Percentiles rank a stretch among this genome's conserved stretches.
phyloP scores from a whole-genome alignment of 2,888 invertebrate genomes.

The Saturnia pavonia region DNA sequence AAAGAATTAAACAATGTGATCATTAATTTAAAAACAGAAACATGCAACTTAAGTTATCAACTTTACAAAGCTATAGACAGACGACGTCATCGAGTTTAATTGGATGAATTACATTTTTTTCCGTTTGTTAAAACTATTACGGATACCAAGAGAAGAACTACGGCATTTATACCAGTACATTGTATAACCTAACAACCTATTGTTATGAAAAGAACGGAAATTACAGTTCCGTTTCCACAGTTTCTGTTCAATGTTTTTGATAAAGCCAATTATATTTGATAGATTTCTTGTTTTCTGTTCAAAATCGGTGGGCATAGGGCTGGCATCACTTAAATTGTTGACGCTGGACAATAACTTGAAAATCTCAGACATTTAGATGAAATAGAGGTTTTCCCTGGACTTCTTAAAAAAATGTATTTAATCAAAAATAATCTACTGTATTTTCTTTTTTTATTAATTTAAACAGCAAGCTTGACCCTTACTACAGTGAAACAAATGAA shows the following conservation, averaged over 20 bases:
- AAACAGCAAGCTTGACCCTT: too few species aligned
- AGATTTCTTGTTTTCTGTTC: conserved; percentile 5
- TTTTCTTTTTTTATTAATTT: too few species aligned
- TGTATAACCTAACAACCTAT: conserved; percentile 53
- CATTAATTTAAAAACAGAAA: neutral
- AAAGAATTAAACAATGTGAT: neutral
- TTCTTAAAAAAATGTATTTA: too few species aligned
- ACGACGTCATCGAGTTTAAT: conserved; percentile 37
- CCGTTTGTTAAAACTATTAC: conserved; percentile 8
- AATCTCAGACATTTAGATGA: too few species aligned
- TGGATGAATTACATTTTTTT: conserved; percentile 32
- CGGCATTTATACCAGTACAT: conserved; percentile 33
- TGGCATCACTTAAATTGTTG: too few species aligned
- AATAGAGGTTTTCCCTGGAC: too few species aligned
- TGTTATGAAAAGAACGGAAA: conserved; percentile 50
- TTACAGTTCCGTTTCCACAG: conserved; percentile 62
- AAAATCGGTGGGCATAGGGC: too few species aligned
- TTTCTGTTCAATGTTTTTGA: conserved; percentile 40
- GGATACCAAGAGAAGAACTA: neutral
- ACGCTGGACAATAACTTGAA: too few species aligned
- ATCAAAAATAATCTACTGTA: too few species aligned
- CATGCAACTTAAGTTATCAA: neutral
- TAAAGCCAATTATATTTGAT: conserved; percentile 37
- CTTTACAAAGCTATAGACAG: conserved; percentile 18
- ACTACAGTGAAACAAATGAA: too few species aligned